Percentiles rank a stretch among this genome's conserved stretches.
Evolutionary conservation across 30 jellyfish, hydroid and myxozoan genomes (phyloP).

Genomic region (Cassiopea andromeda): DNA sequence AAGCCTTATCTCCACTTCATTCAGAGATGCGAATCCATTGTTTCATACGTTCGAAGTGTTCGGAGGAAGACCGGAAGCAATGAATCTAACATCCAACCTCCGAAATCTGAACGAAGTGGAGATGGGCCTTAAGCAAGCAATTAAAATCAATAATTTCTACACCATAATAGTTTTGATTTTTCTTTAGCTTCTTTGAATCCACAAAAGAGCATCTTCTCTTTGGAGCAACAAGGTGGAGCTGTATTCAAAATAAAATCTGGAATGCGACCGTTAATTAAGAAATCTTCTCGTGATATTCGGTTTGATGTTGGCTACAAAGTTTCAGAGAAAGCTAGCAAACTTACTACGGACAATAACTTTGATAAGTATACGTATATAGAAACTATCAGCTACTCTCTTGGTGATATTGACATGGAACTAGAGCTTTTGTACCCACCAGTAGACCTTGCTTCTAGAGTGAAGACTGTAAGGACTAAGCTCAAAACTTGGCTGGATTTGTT

Average conservation of each 20-base stretch:
- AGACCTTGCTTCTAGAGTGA: neutral
- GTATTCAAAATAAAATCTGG: constrained; percentile 87
- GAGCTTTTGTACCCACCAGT: constrained; percentile 23
- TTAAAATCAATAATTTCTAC: too few species aligned
- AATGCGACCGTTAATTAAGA: constrained; percentile 61
- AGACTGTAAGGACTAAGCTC: neutral
- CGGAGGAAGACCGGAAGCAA: too few species aligned
- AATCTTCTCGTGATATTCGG: constrained; percentile 41
- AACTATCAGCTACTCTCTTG: constrained; percentile 48
- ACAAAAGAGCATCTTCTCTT: constrained; percentile 35
- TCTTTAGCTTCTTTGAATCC: constrained; percentile 11
- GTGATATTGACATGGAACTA: constrained; percentile 67
- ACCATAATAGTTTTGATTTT: neutral
- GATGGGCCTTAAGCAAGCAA: too few species aligned
- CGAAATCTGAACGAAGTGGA: too few species aligned
- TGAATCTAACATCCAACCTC: too few species aligned
- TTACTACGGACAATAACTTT: constrained; percentile 57
- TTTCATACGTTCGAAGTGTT: too few species aligned
- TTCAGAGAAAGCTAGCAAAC: constrained; percentile 53
- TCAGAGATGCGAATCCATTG: too few species aligned
- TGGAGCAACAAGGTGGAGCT: constrained; percentile 65
- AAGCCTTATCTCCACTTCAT: too few species aligned
- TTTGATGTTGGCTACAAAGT: constrained; percentile 62
- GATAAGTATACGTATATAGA: constrained; percentile 54
- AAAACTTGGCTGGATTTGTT: constrained; percentile 60